Evolutionary conservation across 2,797 vertebrate species (phyloP), one percentile per base, ranked within the genome.

Genomic region (Falco berigora): DNA sequence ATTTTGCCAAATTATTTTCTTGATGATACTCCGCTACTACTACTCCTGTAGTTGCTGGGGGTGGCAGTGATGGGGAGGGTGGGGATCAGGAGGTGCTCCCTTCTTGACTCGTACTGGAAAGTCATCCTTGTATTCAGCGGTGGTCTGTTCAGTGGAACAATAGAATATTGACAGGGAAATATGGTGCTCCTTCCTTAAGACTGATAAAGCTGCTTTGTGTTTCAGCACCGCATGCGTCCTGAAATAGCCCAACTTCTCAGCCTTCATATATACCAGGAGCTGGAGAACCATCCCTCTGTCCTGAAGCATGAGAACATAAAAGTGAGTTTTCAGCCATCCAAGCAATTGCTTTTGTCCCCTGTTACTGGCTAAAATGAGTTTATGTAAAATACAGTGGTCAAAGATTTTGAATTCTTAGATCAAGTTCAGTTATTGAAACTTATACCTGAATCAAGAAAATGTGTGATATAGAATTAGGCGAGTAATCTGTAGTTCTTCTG

Each of bases 141-240:
- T 42, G 6, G 2, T 78, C 56, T 42, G 17, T 85, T 52, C 17
- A 59, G 68, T 77, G 44, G 46, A 94, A 66, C 18, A 86, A 28
- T 38, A 83, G 47, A 52, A 56, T 40, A 36, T 8, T 77, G 49
- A 14, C 14, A 53, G 42, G 82, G 69, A 77, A 92, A 67, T 83
- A 14, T 2, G 18, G 6, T 58, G 28, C 21, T 78, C 42, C 56
- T 66, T 92, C 46, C 40, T 69, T 16, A 23, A 49, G 87, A 44
- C 38, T 79, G 58, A 74, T 79, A 52, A 63, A 85, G 79, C 73
- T 86, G 58, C 36, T 90, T 67, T 92, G 81, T 91, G 53, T 96
- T 94, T 94, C 96, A 99, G 99, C 99, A 99, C 97, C 99, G 99
- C 50, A 99, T 99, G 99, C 98, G 99, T 73, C 99, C 99, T 87